Conservation (phyloP, 2,797 vertebrate genomes). For the Heterohyrax brucei region DNA sequence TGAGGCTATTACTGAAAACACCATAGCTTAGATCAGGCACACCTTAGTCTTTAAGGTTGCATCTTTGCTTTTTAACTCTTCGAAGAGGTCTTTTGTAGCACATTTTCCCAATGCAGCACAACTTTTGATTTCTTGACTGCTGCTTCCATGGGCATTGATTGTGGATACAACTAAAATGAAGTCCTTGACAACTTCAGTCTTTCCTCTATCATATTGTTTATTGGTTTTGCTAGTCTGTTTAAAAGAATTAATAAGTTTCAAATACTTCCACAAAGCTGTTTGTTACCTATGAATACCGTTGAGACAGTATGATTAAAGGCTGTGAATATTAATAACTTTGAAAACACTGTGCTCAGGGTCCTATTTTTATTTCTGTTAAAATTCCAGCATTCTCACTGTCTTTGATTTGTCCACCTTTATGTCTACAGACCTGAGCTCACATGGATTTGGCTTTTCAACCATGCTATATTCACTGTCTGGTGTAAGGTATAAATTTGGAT, state of each 20-base stretch:
- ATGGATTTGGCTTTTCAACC: not conserved
- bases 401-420: not conserved
- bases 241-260: slow-evolving; percentile 44
- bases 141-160: too few species aligned
- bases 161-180: too few species aligned
- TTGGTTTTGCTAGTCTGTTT: not conserved
- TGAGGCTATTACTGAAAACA: too few species aligned
- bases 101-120: too few species aligned
- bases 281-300: slow-evolving; percentile 27
- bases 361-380: slow-evolving; percentile 33
- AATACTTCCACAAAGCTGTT: slow-evolving; percentile 34
- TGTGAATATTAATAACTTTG: slow-evolving; percentile 19
- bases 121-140: too few species aligned
- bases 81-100: too few species aligned
- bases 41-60: too few species aligned
- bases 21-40: too few species aligned
- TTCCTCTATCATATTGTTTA: too few species aligned
- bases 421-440: not conserved
- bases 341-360: not conserved
- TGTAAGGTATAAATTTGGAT: not conserved
- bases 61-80: too few species aligned
- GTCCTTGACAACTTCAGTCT: too few species aligned
- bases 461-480: not conserved
- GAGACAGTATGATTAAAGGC: not conserved
- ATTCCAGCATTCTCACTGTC: not conserved